These are phyloP conservation scores for Anableps anableps DNA, from an alignment of 2,797 vertebrate genomes.

Conservation along the genomic window DNA sequence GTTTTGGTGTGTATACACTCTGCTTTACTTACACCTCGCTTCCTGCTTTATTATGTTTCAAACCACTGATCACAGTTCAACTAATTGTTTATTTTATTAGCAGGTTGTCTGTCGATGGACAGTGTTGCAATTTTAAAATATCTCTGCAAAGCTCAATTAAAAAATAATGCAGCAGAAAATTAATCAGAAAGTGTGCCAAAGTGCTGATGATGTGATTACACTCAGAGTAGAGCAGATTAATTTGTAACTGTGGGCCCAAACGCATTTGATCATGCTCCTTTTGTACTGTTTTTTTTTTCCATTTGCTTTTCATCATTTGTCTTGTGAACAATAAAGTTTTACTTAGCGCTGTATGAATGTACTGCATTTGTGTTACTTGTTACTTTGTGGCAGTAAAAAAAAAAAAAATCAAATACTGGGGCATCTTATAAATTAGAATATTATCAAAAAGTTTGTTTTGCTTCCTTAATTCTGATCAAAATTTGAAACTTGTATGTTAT, in stretches of 20 bases:
- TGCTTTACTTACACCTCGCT: constrained; percentile 57
- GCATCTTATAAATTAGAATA: not conserved
- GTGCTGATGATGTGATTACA: constrained; percentile 43
- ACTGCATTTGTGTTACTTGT: constrained; percentile 13
- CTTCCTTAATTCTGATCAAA: too few relatives aligned
- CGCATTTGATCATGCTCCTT: constrained; percentile 47
- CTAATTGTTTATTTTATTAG: constrained; percentile 43
- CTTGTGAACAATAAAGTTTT: constrained; percentile 73
- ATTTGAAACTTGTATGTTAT: not conserved
- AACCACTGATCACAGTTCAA: constrained; percentile 58
- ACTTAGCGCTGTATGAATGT: constrained; percentile 36
- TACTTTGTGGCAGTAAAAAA: not conserved
- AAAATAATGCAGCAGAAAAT: constrained; percentile 22
- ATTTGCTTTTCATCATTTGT: constrained; percentile 57
- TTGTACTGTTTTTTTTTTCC: constrained; percentile 36
- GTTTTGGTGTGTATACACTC: constrained; percentile 64
- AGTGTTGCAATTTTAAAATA: constrained; percentile 48
- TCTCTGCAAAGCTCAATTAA: constrained; percentile 38
- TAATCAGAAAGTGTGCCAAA: constrained; percentile 44
- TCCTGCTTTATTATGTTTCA: constrained; percentile 45
- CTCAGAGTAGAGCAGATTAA: constrained; percentile 37
- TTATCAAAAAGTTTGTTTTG: not conserved
- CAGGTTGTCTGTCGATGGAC: constrained; percentile 23
- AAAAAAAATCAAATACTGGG: not conserved
- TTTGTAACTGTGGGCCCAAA: constrained; percentile 39